A percentile compares a stretch with the other conserved stretches of the same genome.
These are phyloP conservation scores for Lepidurus packardi DNA, from an alignment of 1,140 invertebrate genomes.

Conservation along the genomic window DNA sequence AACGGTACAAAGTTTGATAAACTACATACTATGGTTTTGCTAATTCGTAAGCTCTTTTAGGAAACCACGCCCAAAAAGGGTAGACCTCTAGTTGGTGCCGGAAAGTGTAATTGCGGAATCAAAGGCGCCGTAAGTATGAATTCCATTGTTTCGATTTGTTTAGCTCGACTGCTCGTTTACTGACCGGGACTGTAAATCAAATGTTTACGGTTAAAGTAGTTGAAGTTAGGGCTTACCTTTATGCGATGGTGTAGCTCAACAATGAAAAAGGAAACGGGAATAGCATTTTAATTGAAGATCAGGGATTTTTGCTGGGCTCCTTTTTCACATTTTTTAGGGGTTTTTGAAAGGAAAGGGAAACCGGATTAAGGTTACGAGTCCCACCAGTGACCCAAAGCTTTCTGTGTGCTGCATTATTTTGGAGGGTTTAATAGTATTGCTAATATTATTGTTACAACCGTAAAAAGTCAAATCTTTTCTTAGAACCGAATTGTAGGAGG, in stretches of 20 bases:
- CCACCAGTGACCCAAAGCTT: too few species aligned
- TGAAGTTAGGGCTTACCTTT: too few species aligned
- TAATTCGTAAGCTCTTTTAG: neutral
- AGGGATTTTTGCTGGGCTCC: too few species aligned
- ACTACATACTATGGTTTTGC: neutral
- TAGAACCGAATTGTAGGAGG: slow-evolving; percentile 34
- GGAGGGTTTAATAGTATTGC: neutral
- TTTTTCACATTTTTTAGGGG: too few species aligned
- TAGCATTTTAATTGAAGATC: too few species aligned
- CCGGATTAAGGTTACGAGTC: too few species aligned
- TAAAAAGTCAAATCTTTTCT: neutral
- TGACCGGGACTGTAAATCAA: too few species aligned
- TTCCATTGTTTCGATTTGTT: neutral
- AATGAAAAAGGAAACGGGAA: too few species aligned
- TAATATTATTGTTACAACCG: neutral
- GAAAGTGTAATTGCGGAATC: neutral
- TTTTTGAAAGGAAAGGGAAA: too few species aligned
- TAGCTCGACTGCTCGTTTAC: neutral
- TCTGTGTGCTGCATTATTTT: neutral
- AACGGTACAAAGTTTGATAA: neutral
- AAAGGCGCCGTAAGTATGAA: neutral
- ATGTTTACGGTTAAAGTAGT: too few species aligned
- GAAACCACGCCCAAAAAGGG: neutral
- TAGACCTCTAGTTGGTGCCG: too few species aligned
- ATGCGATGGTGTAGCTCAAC: too few species aligned